These are phyloP conservation scores for Euphonia xanthogaster DNA, from an alignment of 2,797 vertebrate species.

Conservation along the genomic window DNA sequence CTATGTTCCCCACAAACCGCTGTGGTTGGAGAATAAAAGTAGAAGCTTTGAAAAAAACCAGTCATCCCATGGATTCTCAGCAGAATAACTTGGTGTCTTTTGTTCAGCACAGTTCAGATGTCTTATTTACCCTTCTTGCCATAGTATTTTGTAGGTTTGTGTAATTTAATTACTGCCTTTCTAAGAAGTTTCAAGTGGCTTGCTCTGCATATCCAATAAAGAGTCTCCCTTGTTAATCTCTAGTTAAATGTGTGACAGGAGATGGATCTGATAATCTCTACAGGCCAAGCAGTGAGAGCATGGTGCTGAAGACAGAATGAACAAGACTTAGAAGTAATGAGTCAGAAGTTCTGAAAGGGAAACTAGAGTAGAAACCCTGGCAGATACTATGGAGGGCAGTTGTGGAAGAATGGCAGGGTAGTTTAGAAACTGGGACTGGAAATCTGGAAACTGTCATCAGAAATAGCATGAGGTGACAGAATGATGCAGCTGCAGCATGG, in stretches of 20 bases:
- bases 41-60: neutral
- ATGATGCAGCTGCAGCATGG: neutral
- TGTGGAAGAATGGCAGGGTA: neutral
- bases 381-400: neutral
- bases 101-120: neutral
- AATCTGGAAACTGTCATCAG: neutral
- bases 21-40: neutral
- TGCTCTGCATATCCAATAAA: neutral
- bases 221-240: neutral
- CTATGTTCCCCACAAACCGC: neutral
- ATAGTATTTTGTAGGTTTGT: neutral
- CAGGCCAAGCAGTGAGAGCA: neutral
- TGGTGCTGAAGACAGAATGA: neutral
- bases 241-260: neutral
- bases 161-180: neutral
- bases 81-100: neutral
- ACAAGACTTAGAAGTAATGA: neutral
- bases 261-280: neutral
- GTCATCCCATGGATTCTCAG: neutral
- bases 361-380: neutral
- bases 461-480: neutral
- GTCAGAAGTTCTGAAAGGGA: neutral
- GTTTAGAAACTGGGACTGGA: neutral
- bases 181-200: neutral
- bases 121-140: neutral